Evolutionary conservation across 2,797 vertebrate species (phyloP).

Genomic region (Gambelia wislizenii): DNA sequence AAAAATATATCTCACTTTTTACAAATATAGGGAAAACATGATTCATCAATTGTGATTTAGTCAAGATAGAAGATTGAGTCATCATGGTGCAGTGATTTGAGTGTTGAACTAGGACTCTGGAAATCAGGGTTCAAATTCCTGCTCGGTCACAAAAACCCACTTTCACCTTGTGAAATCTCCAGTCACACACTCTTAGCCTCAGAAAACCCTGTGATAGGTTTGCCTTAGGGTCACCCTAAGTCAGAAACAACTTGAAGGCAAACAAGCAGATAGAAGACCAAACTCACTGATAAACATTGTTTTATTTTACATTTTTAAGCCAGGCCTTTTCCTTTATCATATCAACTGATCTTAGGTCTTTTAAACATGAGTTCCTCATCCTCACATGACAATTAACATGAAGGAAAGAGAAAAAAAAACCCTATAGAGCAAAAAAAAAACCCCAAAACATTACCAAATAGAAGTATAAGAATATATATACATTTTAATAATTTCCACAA

Average conservation of each 20-base stretch:
- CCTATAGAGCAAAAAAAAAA: background rate
- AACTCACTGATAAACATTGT: background rate
- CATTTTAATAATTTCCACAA: no score
- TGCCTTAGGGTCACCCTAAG: no score
- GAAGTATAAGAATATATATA: background rate
- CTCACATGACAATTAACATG: background rate
- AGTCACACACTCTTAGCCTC: no score
- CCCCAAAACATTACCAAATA: background rate
- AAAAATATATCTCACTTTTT: background rate
- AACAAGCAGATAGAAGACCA: no score
- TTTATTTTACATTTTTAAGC: background rate
- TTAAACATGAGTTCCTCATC: background rate
- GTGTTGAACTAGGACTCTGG: no score
- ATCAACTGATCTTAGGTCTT: background rate
- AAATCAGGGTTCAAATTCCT: no score
- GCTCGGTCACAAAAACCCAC: no score
- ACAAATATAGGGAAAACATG: background rate
- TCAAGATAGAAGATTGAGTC: background rate
- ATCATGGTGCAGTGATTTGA: no score
- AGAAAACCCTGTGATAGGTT: no score
- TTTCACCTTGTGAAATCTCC: no score
- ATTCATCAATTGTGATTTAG: background rate
- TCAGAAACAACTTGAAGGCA: no score
- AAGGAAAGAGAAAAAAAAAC: background rate
- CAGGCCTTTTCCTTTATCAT: background rate